Base-by-base conservation (phyloP, 2,113 vertebrate species). In the Hipposideros armiger region DNA sequence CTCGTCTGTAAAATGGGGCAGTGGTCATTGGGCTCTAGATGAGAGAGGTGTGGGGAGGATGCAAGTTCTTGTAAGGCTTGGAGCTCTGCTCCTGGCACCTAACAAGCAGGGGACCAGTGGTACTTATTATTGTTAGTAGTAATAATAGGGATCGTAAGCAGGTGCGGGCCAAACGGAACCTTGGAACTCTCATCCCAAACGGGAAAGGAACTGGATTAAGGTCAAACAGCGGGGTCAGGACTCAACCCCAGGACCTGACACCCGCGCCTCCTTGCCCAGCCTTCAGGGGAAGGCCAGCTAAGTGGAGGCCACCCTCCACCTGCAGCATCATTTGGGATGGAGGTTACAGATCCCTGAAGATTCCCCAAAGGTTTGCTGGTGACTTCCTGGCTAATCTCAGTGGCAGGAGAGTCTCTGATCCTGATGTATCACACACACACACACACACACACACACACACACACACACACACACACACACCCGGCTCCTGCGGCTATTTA, bases 91-190 rank as follows among this genome's bases (percentile, higher is more conserved):
- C 47, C 77, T 22, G 78, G 56, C n/a, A 11, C 15, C 5, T 11
- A 47, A 40, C 10, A 17, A 19, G 90, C 9, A n/a, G 16, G 8
- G 5, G 28, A 11, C 22, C 28, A 22, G 54, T 45, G 32, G 30
- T 16, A 1, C 11, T 36, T 11, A 8, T 0, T 0, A 0, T 10
- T 11, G 28, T n/a, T 11, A 20, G 17, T 1, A 19, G 56, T 17
- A 11, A 7, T 5, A 13, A 9, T 4, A 13, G 54, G 64, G 40
- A 24, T 6, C 20, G 42, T 30, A 54, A 45, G 24, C 6, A 19
- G 22, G 28, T 4, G 8, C 9, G 26, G 20, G 20, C 69, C 4
- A 22, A 78, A 78, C 13, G 52, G 69, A 74, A 24, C 6, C 87
- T 42, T 40, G n/a, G 36, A 40, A 20, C 24, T 4, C 4, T 36